Conservation (phyloP, 2,888 invertebrate species). For the Andrena flavipes region DNA sequence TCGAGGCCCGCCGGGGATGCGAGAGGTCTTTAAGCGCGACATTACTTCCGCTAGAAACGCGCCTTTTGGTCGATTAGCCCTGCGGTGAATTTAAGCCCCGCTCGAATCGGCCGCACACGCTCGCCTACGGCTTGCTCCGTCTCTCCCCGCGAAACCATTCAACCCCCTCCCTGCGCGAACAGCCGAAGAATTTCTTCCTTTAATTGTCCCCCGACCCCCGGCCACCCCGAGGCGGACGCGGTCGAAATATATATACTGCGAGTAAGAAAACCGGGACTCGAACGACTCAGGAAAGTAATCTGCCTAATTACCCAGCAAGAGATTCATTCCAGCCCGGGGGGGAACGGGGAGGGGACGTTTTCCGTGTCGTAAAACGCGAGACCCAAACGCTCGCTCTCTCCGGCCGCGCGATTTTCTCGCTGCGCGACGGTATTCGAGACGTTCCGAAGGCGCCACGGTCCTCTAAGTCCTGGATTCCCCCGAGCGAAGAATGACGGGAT, state of each 20-base stretch:
- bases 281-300: conserved; percentile 84
- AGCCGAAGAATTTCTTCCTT: conserved; percentile 80
- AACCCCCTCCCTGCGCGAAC: conserved; percentile 44
- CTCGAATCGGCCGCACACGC: conserved; percentile 69
- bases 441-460: conserved; percentile 4
- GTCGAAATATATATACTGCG: conserved; percentile 66
- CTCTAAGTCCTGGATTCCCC: neutral
- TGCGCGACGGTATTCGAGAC: conserved; percentile 35
- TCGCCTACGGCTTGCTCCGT: conserved; percentile 23
- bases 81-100: conserved; percentile 79
- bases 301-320: conserved; percentile 84
- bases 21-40: conserved; percentile 68
- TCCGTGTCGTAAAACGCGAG: conserved; percentile 67
- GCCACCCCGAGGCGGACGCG: conserved; percentile 11
- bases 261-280: conserved; percentile 79
- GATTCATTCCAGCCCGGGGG: conserved; percentile 78
- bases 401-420: conserved; percentile 52
- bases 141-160: neutral
- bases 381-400: neutral
- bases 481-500: conserved; percentile 23
- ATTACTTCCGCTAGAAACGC: conserved; percentile 81
- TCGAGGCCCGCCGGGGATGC: conserved; percentile 1
- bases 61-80: conserved; percentile 81
- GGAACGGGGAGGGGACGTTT: conserved; percentile 13
- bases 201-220: conserved; percentile 77